phyloP scores from a whole-genome alignment of 53 echinoderm and acorn worm genomes.

The Mesocentrotus franciscanus region DNA sequence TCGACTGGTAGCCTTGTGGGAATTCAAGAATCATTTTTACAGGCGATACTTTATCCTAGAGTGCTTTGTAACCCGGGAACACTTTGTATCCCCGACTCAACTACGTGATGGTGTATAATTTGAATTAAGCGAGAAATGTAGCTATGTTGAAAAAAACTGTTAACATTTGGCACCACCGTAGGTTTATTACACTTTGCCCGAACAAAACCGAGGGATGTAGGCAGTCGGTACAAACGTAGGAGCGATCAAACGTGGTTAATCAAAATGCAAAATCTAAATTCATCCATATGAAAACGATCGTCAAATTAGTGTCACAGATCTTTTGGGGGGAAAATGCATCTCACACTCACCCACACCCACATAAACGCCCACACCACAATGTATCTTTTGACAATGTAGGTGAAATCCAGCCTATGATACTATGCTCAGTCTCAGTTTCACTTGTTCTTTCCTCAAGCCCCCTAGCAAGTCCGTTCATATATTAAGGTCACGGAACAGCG shows the following conservation, averaged over 20 bases:
- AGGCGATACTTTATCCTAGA: background rate
- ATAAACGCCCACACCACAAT: background rate
- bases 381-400: background rate
- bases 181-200: no score
- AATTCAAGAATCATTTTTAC: constrained; percentile 31
- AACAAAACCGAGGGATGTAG: no score
- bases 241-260: background rate
- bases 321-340: background rate
- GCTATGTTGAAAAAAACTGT: no score
- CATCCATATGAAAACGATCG: no score
- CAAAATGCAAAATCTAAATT: background rate
- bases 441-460: constrained; percentile 15
- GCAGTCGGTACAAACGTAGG: no score
- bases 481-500: constrained; percentile 36
- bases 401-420: background rate
- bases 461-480: constrained; percentile 1
- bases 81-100: background rate
- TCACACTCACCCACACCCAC: background rate
- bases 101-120: background rate
- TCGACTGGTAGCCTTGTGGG: background rate
- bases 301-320: background rate
- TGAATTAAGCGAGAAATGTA: background rate
- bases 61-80: background rate
- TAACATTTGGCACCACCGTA: no score
- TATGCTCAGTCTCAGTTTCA: background rate